These are phyloP conservation scores for Tinea semifulvella DNA, from an alignment of 2,888 invertebrate genomes.

Conservation along the genomic window DNA sequence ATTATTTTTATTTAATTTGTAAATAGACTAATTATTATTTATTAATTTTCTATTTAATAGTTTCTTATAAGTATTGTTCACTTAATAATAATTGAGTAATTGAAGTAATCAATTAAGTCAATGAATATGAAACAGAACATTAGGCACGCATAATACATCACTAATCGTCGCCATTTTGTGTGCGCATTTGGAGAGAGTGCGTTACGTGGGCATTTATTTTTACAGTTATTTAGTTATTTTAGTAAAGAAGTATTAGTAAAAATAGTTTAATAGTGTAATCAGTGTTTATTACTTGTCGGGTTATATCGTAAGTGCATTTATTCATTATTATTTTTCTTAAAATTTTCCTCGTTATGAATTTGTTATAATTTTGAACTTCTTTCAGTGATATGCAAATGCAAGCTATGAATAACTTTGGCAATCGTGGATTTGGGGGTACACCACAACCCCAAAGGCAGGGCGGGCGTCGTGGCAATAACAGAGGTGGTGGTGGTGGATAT, in stretches of 20 bases:
- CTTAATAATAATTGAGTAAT: no score
- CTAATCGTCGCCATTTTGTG: constrained; percentile 5
- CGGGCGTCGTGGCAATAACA: constrained; percentile 42
- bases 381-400: constrained; percentile 8
- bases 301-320: neutral
- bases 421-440: constrained; percentile 57
- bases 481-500: constrained; percentile 37
- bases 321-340: neutral
- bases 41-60: no score
- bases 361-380: neutral
- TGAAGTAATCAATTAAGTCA: no score
- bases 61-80: no score
- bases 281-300: neutral
- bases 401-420: constrained; percentile 54
- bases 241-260: neutral
- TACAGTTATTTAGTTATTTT: neutral
- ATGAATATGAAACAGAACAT: no score
- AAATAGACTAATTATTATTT: no score
- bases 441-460: constrained; percentile 58
- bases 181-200: constrained; percentile 1
- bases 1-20: no score
- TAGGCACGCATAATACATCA: no score
- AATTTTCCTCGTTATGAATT: neutral
- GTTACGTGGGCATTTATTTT: constrained; percentile 8
- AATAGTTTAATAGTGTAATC: neutral